These are phyloP conservation scores for Lepus americanus DNA, from an alignment of 2,113 vertebrate species.

Conservation along the genomic window DNA sequence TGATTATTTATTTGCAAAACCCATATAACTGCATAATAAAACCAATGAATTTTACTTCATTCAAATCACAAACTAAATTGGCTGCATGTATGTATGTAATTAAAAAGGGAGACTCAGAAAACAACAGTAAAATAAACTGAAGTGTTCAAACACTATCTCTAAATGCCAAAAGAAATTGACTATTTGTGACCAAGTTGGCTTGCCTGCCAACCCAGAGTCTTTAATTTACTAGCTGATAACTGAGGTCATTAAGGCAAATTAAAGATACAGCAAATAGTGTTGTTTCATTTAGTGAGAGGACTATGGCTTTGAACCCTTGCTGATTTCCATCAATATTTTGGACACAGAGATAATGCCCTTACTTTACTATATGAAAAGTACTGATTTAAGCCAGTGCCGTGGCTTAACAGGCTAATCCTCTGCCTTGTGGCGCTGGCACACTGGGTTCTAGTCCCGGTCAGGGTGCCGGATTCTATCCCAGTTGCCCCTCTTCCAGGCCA, in stretches of 20 bases:
- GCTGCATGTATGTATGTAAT: background rate
- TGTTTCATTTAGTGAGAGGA: background rate
- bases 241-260: slow-evolving; percentile 34
- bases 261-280: background rate
- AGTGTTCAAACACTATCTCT: background rate
- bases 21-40: background rate
- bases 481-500: too few species aligned
- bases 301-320: background rate
- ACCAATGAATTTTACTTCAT: background rate
- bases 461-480: too few species aligned
- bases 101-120: background rate
- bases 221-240: background rate
- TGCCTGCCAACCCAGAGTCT: background rate
- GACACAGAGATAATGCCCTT: background rate
- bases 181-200: background rate
- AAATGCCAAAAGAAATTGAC: background rate
- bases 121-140: background rate
- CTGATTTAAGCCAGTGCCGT: background rate
- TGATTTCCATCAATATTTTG: background rate
- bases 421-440: too few species aligned
- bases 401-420: too few species aligned
- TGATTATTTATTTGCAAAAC: background rate
- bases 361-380: background rate
- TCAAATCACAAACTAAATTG: background rate
- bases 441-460: too few species aligned